Percentiles rank a stretch among this genome's conserved stretches.
Evolutionary conservation across 2,888 invertebrate genomes (phyloP).

Genomic region (Frankliniella intonsa): DNA sequence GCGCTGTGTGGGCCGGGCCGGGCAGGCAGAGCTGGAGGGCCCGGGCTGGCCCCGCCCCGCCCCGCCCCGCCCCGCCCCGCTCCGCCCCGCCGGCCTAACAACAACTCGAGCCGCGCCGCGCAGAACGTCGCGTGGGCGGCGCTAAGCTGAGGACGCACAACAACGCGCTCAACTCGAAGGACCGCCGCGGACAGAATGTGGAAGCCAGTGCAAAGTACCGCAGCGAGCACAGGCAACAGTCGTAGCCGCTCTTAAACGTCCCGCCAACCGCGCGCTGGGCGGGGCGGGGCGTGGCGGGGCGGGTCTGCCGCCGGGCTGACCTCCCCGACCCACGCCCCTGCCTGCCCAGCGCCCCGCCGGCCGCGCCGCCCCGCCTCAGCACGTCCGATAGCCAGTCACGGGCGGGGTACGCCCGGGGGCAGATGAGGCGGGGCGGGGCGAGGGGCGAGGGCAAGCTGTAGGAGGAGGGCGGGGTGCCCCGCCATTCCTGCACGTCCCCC

Average conservation of each 20-base stretch:
- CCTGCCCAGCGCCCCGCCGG: not conserved
- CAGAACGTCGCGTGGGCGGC: not conserved
- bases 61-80: not conserved
- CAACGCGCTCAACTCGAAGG: too few species aligned
- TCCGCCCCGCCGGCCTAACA: not conserved
- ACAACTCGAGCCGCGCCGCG: not conserved
- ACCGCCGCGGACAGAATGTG: too few species aligned
- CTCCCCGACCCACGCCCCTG: not conserved
- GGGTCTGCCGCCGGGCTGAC: not conserved
- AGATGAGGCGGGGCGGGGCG: not conserved
- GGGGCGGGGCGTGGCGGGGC: too few species aligned
- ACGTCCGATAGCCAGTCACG: not conserved
- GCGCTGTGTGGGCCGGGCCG: not conserved
- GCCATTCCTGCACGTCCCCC: slow-evolving; percentile 11
- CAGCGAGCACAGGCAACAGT: too few species aligned
- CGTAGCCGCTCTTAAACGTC: too few species aligned
- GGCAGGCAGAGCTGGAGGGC: not conserved
- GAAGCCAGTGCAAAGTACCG: too few species aligned
- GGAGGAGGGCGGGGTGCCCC: too few species aligned
- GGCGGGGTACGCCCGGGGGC: not conserved
- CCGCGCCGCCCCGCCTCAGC: not conserved
- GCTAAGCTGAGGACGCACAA: not conserved
- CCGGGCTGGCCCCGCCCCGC: not conserved
- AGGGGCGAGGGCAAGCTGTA: not conserved
- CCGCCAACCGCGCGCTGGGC: too few species aligned